These are phyloP conservation scores for Monopterus albus DNA, from an alignment of 2,113 vertebrate genomes.

Conservation along the genomic window DNA sequence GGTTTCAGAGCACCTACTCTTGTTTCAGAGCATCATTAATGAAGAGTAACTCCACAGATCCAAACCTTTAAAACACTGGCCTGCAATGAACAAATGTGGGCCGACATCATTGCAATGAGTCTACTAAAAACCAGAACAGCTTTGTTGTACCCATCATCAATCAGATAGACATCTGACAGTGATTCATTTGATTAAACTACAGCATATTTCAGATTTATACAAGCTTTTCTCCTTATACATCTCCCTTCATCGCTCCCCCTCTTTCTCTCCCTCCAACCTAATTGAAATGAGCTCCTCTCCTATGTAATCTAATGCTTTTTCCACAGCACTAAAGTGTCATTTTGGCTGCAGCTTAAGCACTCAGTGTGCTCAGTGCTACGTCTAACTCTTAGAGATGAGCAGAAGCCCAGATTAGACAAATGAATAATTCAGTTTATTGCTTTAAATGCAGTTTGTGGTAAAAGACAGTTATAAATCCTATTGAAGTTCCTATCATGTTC, in stretches of 20 bases:
- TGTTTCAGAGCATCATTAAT: slow-evolving; percentile 60
- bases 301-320: slow-evolving; percentile 58
- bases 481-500: slow-evolving; percentile 36
- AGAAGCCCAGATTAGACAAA: slow-evolving; percentile 57
- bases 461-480: slow-evolving; percentile 47
- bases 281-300: slow-evolving; percentile 49
- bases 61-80: slow-evolving; percentile 28
- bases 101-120: neutral
- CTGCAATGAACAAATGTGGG: slow-evolving; percentile 13
- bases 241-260: slow-evolving; percentile 12
- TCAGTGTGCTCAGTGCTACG: slow-evolving; percentile 30
- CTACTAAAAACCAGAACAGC: slow-evolving; percentile 16
- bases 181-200: slow-evolving; percentile 19
- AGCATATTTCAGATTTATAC: slow-evolving; percentile 13
- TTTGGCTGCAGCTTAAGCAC: slow-evolving; percentile 61
- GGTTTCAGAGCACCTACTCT: slow-evolving; percentile 55
- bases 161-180: slow-evolving; percentile 26
- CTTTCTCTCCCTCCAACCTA: slow-evolving; percentile 27
- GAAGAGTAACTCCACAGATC: slow-evolving; percentile 26
- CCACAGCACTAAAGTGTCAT: slow-evolving; percentile 64
- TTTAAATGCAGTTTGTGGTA: slow-evolving; percentile 60
- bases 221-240: slow-evolving; percentile 24
- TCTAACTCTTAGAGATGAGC: slow-evolving; percentile 52
- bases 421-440: slow-evolving; percentile 73
- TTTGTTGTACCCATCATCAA: slow-evolving; percentile 14